Conservation (phyloP, 2,113 vertebrate genomes). For the Leptobrachium ailaonicum region DNA sequence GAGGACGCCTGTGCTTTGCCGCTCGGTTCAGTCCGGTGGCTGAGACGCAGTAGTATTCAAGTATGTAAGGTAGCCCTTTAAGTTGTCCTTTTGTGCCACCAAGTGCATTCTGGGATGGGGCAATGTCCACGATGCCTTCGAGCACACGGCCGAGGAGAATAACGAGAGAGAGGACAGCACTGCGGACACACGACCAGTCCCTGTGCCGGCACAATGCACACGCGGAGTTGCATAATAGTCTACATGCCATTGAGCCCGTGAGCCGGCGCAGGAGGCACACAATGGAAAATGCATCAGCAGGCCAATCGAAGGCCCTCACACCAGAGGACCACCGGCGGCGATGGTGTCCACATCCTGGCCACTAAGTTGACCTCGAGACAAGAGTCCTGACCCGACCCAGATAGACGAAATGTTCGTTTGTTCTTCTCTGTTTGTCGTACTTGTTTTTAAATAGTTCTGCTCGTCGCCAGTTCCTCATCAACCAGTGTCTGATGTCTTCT, state of each 20-base stretch:
- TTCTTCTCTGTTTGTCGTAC: no score
- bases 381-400: not conserved
- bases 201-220: not conserved
- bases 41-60: not conserved
- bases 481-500: not conserved
- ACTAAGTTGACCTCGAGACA: not conserved
- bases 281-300: not conserved
- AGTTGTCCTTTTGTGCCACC: not conserved
- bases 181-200: not conserved
- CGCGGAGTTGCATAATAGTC: not conserved
- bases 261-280: not conserved
- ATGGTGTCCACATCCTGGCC: no score
- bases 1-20: not conserved
- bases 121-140: not conserved
- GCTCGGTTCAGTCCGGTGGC: not conserved
- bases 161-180: not conserved
- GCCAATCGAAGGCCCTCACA: not conserved
- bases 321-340: not conserved
- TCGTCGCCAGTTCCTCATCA: not conserved
- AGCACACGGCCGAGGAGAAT: not conserved
- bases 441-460: no score
- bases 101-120: not conserved
- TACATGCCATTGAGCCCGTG: not conserved
- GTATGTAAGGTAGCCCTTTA: slow-evolving; percentile 5
- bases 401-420: no score